These are phyloP conservation scores for Ciconia stormi DNA, from an alignment of 2,113 vertebrate genomes.

Conservation along the genomic window DNA sequence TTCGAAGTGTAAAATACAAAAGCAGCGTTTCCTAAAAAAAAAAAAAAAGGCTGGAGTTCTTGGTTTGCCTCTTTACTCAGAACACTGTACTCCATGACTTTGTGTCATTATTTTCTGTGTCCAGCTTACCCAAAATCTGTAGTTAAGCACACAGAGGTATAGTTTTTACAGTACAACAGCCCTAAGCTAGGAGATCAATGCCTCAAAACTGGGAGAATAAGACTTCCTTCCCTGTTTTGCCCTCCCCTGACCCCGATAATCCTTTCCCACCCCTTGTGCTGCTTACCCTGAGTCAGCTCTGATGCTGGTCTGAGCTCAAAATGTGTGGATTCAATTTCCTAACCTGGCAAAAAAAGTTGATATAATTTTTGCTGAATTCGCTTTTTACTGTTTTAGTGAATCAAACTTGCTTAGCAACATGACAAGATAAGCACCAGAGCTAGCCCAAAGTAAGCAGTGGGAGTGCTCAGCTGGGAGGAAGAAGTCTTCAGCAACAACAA, in stretches of 20 bases:
- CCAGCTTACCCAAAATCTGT: neutral
- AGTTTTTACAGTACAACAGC: neutral
- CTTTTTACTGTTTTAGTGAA: neutral
- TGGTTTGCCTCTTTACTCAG: neutral
- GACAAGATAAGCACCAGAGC: constrained; percentile 52
- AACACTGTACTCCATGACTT: neutral
- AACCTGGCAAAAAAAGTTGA: constrained; percentile 33
- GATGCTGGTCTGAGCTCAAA: constrained; percentile 48
- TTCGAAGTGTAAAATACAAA: neutral
- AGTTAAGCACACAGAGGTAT: neutral
- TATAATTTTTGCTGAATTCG: constrained; percentile 13
- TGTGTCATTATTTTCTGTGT: neutral
- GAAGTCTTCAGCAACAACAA: neutral
- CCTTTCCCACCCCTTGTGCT: neutral
- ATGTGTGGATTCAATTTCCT: constrained; percentile 34
- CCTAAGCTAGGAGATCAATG: neutral
- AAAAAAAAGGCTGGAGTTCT: neutral
- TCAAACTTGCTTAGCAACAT: constrained; percentile 19
- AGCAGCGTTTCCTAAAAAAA: neutral
- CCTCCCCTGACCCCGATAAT: neutral
- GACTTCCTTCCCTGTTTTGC: neutral
- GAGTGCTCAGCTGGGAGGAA: neutral
- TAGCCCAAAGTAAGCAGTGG: constrained; percentile 49
- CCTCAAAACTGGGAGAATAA: neutral
- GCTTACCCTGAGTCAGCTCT: constrained; percentile 54